A percentile compares a stretch with the other conserved stretches of the same genome.
These are phyloP conservation scores for Leucoma salicis DNA, from an alignment of 2,888 invertebrate genomes.

Conservation along the genomic window DNA sequence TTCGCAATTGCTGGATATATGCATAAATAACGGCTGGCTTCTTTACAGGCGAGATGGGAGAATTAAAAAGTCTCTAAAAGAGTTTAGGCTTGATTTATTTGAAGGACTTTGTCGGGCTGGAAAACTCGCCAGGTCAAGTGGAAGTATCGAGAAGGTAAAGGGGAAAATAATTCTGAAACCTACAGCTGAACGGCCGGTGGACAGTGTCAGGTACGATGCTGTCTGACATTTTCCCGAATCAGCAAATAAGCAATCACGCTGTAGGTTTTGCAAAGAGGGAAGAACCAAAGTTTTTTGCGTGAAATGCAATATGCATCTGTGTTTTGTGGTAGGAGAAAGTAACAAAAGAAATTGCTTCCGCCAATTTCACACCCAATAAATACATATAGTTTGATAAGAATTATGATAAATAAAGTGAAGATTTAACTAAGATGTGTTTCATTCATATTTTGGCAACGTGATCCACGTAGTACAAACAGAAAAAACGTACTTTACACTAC, in stretches of 20 bases:
- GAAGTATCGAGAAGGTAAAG: not conserved
- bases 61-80: not conserved
- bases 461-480: too few relatives aligned
- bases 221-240: constrained; percentile 11
- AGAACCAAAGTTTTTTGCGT: constrained; percentile 8
- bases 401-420: too few relatives aligned
- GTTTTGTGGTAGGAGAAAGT: too few relatives aligned
- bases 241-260: constrained; percentile 14
- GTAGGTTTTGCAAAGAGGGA: constrained; percentile 10
- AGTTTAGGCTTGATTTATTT: not conserved
- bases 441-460: too few relatives aligned
- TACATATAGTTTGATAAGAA: too few relatives aligned
- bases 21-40: constrained; percentile 7
- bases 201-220: constrained; percentile 10
- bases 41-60: not conserved
- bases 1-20: constrained; percentile 6
- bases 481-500: too few relatives aligned
- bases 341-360: too few relatives aligned
- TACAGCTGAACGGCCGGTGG: constrained; percentile 8
- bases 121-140: not conserved
- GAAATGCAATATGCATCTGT: constrained; percentile 1
- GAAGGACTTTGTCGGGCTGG: not conserved
- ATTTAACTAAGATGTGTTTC: too few relatives aligned
- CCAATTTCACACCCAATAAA: too few relatives aligned
- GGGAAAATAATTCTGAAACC: constrained; percentile 11